These are phyloP conservation scores for Tupaia tana DNA, from an alignment of 2,113 vertebrate genomes.

Conservation along the genomic window DNA sequence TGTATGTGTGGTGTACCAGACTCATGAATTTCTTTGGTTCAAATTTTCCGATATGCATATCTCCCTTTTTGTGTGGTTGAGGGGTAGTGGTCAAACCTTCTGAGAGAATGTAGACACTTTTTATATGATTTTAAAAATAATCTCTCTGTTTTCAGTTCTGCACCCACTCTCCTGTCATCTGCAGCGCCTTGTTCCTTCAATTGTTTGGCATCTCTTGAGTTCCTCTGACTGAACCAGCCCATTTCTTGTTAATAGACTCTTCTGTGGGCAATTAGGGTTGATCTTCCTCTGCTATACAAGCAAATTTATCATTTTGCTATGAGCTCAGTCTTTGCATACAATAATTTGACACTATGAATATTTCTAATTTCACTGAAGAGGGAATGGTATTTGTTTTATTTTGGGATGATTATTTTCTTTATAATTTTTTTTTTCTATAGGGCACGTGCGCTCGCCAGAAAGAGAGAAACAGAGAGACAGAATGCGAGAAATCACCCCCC, in stretches of 20 bases:
- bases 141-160: not conserved
- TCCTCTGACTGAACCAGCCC: not conserved
- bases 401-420: conserved; percentile 37
- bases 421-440: too few species aligned
- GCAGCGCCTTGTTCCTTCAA: not conserved
- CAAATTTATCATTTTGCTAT: not conserved
- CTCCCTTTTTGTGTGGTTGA: not conserved
- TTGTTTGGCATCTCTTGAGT: not conserved
- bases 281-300: not conserved
- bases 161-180: not conserved
- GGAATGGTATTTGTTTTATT: not conserved
- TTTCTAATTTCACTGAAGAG: not conserved
- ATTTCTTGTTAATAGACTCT: not conserved
- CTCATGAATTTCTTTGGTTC: not conserved
- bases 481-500: too few species aligned
- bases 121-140: not conserved
- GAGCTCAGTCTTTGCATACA: not conserved
- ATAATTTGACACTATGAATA: not conserved
- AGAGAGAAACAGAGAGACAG: too few species aligned
- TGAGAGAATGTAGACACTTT: not conserved
- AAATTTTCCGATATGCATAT: not conserved
- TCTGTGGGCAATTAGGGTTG: not conserved
- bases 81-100: not conserved
- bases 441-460: too few species aligned
- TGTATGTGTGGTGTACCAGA: not conserved